These are phyloP conservation scores for Planiliza haematocheilus DNA, from an alignment of 2,113 vertebrate genomes.

Conservation along the genomic window DNA sequence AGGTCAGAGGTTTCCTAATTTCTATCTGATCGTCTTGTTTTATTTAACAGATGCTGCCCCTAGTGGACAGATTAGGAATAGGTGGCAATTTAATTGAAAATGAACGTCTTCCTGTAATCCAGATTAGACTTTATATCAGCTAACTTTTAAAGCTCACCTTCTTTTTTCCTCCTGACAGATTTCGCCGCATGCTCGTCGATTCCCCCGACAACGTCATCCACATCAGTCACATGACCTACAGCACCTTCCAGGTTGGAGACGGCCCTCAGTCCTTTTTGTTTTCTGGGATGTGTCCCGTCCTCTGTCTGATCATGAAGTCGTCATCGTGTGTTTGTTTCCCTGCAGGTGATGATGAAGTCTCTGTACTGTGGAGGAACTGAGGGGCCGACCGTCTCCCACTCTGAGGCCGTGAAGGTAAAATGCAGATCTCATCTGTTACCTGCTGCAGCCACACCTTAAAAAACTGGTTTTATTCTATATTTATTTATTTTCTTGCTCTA, in stretches of 20 bases:
- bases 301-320: not conserved
- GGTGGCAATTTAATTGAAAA: too few relatives aligned
- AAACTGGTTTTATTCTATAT: too few relatives aligned
- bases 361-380: constrained; percentile 93
- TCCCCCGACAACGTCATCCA: constrained; percentile 84
- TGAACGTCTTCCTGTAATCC: too few relatives aligned
- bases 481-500: too few relatives aligned
- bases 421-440: not conserved
- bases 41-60: not conserved
- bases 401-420: constrained; percentile 90
- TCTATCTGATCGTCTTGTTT: too few relatives aligned
- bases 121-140: too few relatives aligned
- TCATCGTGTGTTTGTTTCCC: constrained; percentile 5
- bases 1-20: constrained; percentile 76
- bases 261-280: too few relatives aligned
- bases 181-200: constrained; percentile 88
- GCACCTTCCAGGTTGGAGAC: constrained; percentile 88
- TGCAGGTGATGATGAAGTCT: constrained; percentile 93
- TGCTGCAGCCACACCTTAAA: not conserved
- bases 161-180: constrained; percentile 79
- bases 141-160: too few relatives aligned
- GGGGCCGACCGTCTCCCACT: constrained; percentile 83
- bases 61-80: too few relatives aligned
- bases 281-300: fast-evolving
- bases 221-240: constrained; percentile 91